Conservation (phyloP, 2,797 vertebrate genomes). For the Alectoris magna region DNA sequence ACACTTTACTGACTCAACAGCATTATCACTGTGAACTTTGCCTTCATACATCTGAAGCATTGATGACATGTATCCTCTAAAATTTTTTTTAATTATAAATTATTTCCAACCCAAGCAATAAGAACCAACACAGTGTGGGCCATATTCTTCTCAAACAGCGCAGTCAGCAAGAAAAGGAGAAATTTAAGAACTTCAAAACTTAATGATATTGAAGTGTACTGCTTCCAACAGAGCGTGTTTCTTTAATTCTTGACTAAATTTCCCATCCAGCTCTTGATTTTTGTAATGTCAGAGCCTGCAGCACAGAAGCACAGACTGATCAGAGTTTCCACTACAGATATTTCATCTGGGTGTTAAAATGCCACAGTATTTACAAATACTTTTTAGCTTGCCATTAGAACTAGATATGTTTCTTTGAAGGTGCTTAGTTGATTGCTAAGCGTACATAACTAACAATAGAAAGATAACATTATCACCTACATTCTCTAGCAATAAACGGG, state of each 20-base stretch:
- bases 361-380: not conserved
- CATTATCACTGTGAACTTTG: not conserved
- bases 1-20: not conserved
- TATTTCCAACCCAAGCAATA: not conserved
- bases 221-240: not conserved
- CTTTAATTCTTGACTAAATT: not conserved
- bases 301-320: not conserved
- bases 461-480: not conserved
- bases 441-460: not conserved
- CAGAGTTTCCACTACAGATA: not conserved
- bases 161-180: not conserved
- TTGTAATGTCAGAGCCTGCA: not conserved
- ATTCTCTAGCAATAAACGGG: not conserved
- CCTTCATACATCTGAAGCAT: not conserved
- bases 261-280: not conserved
- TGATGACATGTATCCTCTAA: not conserved
- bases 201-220: not conserved
- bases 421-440: not conserved
- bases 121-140: not conserved
- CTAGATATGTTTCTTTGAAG: not conserved
- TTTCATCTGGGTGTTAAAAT: not conserved
- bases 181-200: not conserved
- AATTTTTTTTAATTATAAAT: not conserved
- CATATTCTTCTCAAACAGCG: not conserved
- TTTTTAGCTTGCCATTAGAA: conserved; percentile 1